phyloP scores from a whole-genome alignment of 2,888 invertebrate species.

The Epirrita christyi region DNA sequence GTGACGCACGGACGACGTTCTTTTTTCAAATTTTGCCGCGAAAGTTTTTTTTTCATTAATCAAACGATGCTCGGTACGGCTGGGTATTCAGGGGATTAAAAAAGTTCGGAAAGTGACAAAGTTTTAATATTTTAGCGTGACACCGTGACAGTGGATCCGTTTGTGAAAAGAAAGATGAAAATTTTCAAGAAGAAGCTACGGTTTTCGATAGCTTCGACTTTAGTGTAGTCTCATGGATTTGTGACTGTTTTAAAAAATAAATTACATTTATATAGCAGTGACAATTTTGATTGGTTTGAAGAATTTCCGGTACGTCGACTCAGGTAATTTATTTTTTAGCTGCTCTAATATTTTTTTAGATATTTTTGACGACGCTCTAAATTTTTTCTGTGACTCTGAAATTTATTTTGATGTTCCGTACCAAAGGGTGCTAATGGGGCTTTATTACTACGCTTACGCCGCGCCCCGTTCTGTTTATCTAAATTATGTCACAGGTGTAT shows the following conservation, averaged over 20 bases:
- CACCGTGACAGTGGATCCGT: constrained; percentile 68
- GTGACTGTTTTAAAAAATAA: constrained; percentile 19
- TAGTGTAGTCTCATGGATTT: constrained; percentile 22
- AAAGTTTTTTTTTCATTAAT: constrained; percentile 57
- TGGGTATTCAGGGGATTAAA: constrained; percentile 41
- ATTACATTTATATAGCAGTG: constrained; percentile 6
- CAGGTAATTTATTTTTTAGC: constrained; percentile 8
- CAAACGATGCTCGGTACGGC: constrained; percentile 56
- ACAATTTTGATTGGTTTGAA: constrained; percentile 15
- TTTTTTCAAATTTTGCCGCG: constrained; percentile 69
- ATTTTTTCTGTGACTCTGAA: too few species aligned
- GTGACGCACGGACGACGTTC: constrained; percentile 55
- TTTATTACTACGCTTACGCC: too few species aligned
- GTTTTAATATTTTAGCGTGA: constrained; percentile 23
- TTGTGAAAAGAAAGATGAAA: constrained; percentile 80
- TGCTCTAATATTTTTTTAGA: too few species aligned
- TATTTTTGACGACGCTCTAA: too few species aligned
- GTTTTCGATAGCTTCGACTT: constrained; percentile 68
- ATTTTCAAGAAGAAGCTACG: constrained; percentile 79
- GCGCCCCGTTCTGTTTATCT: too few species aligned
- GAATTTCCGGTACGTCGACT: constrained; percentile 19
- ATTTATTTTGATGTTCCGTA: too few species aligned
- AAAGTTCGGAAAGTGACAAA: constrained; percentile 37
- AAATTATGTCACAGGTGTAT: too few species aligned
- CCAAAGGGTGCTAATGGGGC: too few species aligned